Percentiles rank a stretch among this genome's conserved stretches.
Conservation (phyloP, 53 echinoderm and acorn worm genomes). For the Henricia sp. region DNA sequence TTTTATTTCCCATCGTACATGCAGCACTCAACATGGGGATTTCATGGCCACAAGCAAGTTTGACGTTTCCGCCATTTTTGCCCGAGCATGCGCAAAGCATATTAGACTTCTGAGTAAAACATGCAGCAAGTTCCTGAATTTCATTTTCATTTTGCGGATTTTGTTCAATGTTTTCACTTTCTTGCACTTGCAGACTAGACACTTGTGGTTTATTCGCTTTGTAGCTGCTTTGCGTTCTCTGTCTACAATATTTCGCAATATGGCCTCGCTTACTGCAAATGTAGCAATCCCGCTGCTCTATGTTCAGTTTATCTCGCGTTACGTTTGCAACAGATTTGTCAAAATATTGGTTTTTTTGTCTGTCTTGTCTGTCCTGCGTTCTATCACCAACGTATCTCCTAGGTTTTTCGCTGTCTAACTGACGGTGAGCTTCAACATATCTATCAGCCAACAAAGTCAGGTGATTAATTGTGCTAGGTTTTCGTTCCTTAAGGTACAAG, state of each 20-base stretch:
- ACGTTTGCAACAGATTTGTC: not conserved
- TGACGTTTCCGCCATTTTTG: not conserved
- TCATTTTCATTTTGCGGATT: not conserved
- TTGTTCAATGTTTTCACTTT: not conserved
- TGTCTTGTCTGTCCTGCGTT: not conserved
- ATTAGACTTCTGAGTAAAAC: not conserved
- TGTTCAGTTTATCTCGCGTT: not conserved
- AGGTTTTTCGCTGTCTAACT: not conserved
- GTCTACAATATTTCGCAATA: conserved; percentile 41
- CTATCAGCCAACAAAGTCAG: conserved; percentile 34
- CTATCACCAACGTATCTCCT: not conserved
- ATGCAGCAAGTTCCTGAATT: not conserved
- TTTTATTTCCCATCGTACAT: conserved; percentile 10
- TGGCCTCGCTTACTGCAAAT: conserved; percentile 34
- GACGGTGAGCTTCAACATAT: conserved; percentile 29
- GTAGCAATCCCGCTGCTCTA: conserved; percentile 17
- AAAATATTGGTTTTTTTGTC: not conserved
- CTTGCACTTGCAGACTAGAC: not conserved
- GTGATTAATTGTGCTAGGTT: conserved; percentile 12
- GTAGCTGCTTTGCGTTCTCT: not conserved
- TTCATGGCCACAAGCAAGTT: conserved; percentile 37
- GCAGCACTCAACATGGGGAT: conserved; percentile 24
- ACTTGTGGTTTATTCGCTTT: not conserved
- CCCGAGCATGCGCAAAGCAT: conserved; percentile 6
- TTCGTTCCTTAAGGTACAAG: conserved; percentile 33